A percentile compares a stretch with the other conserved stretches of the same genome.
These are phyloP conservation scores for Meteorus sp. DNA, from an alignment of 1,140 invertebrate species.

Conservation along the genomic window DNA sequence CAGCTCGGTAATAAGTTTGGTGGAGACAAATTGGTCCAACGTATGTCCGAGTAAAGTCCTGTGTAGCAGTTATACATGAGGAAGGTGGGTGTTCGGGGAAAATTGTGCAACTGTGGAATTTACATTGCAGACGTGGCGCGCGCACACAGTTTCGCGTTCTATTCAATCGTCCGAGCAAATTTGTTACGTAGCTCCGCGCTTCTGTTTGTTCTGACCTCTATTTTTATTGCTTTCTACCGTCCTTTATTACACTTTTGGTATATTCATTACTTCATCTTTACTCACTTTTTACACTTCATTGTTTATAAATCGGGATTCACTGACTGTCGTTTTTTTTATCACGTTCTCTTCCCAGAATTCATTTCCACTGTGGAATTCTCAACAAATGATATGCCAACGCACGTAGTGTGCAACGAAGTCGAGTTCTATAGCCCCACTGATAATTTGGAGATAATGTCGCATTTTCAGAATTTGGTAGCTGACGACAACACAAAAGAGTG, in stretches of 20 bases:
- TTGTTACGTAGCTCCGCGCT: constrained; percentile 4
- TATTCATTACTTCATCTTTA: constrained; percentile 5
- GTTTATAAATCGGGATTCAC: background rate
- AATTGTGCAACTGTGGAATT: constrained; percentile 10
- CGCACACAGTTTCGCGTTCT: constrained; percentile 13
- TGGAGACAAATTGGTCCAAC: constrained; percentile 21
- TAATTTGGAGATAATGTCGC: too few relatives aligned
- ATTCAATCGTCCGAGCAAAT: constrained; percentile 20
- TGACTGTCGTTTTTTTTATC: constrained; percentile 7
- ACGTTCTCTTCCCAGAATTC: too few relatives aligned
- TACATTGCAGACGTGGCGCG: constrained; percentile 19
- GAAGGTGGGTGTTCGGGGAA: background rate
- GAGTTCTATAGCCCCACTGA: too few relatives aligned
- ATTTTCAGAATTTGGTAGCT: too few relatives aligned
- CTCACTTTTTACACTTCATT: constrained; percentile 4
- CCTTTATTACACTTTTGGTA: background rate
- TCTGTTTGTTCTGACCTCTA: background rate
- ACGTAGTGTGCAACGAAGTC: too few relatives aligned
- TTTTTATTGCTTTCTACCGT: constrained; percentile 14
- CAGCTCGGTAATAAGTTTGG: constrained; percentile 25
- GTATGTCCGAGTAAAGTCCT: constrained; percentile 1
- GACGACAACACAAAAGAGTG: too few relatives aligned
- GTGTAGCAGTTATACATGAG: background rate
- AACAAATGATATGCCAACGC: too few relatives aligned
- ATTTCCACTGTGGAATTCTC: too few relatives aligned